phyloP scores from a whole-genome alignment of 2,797 vertebrate species.

The Microcaecilia unicolor region DNA sequence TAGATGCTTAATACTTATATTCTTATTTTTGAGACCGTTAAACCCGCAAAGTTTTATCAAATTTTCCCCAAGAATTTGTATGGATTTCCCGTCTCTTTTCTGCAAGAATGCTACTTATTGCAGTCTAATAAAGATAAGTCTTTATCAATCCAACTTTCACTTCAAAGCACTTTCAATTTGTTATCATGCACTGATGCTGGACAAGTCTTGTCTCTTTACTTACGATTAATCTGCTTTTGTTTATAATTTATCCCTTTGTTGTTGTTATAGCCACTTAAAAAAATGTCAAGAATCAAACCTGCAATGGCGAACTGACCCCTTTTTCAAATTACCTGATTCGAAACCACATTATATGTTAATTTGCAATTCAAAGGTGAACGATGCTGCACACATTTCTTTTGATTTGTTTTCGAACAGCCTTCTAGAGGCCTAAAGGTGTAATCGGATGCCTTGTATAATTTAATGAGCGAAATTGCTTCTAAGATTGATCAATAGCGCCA shows the following conservation, averaged over 20 bases:
- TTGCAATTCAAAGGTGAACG: slow-evolving; percentile 40
- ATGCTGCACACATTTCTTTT: slow-evolving; percentile 31
- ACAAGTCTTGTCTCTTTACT: not conserved
- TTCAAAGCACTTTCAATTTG: not conserved
- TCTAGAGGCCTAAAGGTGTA: slow-evolving; percentile 12
- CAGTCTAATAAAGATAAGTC: not conserved
- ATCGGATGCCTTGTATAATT: not conserved
- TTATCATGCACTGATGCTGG: not conserved
- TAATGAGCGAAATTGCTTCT: slow-evolving; percentile 24
- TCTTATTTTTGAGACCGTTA: no score
- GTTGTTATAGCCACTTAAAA: slow-evolving; percentile 17
- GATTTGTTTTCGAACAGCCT: slow-evolving; percentile 10
- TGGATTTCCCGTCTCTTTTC: not conserved
- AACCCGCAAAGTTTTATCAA: no score
- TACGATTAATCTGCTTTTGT: not conserved
- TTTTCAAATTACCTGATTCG: slow-evolving; percentile 13
- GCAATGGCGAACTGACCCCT: slow-evolving; percentile 10
- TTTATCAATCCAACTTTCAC: not conserved
- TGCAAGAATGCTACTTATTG: not conserved
- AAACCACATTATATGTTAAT: slow-evolving; percentile 30
- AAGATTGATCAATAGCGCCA: slow-evolving; percentile 61
- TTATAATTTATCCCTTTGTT: not conserved
- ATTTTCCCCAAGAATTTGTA: slow-evolving; percentile 3
- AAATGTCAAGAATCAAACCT: slow-evolving; percentile 14
- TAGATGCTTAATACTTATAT: no score